phyloP scores from a whole-genome alignment of 2,797 vertebrate genomes.

The Anolis apletophallus region DNA sequence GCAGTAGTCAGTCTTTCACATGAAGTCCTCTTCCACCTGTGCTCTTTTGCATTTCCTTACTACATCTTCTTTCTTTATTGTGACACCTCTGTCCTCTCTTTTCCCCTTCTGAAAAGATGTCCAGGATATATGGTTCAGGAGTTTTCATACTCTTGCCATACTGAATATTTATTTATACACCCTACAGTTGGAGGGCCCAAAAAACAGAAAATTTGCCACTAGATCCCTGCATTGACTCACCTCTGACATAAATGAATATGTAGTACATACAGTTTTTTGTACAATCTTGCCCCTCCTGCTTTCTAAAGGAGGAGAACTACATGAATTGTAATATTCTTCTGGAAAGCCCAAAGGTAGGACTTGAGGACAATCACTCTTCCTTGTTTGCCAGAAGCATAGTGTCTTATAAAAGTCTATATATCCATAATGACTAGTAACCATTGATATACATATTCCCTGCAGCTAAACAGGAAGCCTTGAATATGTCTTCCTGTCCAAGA shows the following conservation, averaged over 20 bases:
- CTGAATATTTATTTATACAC: background rate
- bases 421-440: background rate
- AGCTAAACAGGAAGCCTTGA: too few relatives aligned
- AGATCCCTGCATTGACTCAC: too few relatives aligned
- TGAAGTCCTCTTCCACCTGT: background rate
- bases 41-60: background rate
- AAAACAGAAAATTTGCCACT: too few relatives aligned
- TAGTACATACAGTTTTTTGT: background rate
- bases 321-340: background rate
- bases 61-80: background rate
- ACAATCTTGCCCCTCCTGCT: background rate
- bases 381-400: background rate
- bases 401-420: background rate
- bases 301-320: background rate
- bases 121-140: background rate
- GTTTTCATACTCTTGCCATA: background rate
- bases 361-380: too few relatives aligned
- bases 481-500: background rate
- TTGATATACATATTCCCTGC: background rate
- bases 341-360: too few relatives aligned
- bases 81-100: constrained; percentile 3
- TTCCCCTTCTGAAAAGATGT: background rate
- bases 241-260: background rate
- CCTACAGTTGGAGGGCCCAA: too few relatives aligned
- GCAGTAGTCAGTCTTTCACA: constrained; percentile 3